Base-by-base conservation (phyloP, 2,797 vertebrate species). In the Somateria mollissima region DNA sequence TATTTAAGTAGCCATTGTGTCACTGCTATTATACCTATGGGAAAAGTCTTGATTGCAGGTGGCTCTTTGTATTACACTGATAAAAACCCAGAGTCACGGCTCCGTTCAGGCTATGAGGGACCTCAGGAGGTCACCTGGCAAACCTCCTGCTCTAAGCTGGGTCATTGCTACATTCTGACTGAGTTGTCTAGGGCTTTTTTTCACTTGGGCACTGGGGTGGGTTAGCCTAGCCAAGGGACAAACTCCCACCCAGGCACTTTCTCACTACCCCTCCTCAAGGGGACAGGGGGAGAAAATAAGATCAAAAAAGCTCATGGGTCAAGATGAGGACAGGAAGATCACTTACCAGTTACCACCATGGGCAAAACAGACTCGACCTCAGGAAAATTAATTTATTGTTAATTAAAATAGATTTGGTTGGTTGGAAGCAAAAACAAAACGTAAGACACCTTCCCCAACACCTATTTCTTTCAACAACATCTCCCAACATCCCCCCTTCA, bases 141-240 rank as follows among this genome's bases (percentile, higher is more conserved):
- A 61, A 30, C 4, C 6, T 78, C 8, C 30, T 79, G 7, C 20
- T 84, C 37, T 41, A 81, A 60, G 36, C 0, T 84, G 30, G 30
- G 28, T 9, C 43, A 80, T 4, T 2, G 6, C 12, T 62, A 6
- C 66, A 56, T 5, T 66, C 45, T 70, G 32, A 79, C 10, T 12
- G 36, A n/a, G 8, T 8, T 32, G 14, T 72, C 81, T 5, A 58
- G 5, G 43, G 24, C 6, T 74, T 54, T 64, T 64, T 86, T 71
- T 36, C 11, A 21, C 1, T 3, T 57, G 22, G 5, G 7, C 2
- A 1, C 13, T 70, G 12, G 39, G 32, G 11, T 49, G 49, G 16
- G 6, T 69, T 85, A 47, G 56, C 8, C 22, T 61, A 22, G 45
- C 19, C 49, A n/a, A 57, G 24, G n/a, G 53, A 56, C 21, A 90